Evolutionary conservation across 2,888 invertebrate genomes (phyloP).

Genomic region (Clanis bilineata): DNA sequence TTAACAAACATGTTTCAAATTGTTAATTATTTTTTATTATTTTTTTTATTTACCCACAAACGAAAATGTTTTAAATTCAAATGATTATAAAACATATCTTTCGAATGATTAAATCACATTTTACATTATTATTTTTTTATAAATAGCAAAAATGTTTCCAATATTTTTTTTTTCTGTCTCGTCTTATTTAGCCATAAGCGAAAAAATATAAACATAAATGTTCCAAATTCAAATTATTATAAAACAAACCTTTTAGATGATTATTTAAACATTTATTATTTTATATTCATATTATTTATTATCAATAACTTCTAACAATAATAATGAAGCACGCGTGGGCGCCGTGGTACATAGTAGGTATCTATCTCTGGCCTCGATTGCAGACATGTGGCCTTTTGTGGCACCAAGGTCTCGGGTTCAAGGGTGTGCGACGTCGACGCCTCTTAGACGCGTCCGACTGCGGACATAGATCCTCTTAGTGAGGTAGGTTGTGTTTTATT

Average conservation of each 20-base stretch:
- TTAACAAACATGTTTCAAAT: too few species aligned
- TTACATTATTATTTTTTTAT: too few species aligned
- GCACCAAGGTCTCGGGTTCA: constrained; percentile 14
- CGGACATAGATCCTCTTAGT: not conserved
- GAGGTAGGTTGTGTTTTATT: not conserved
- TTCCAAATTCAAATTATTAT: too few species aligned
- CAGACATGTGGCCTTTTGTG: constrained; percentile 8
- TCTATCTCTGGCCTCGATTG: constrained; percentile 4
- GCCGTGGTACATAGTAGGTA: not conserved
- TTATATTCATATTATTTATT: not conserved
- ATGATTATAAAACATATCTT: too few species aligned
- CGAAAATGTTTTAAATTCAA: too few species aligned
- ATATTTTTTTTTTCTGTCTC: too few species aligned
- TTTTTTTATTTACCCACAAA: too few species aligned
- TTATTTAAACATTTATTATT: not conserved
- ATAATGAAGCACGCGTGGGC: not conserved
- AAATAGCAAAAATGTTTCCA: too few species aligned
- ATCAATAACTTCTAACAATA: not conserved
- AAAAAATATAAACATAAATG: too few species aligned
- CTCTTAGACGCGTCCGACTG: not conserved
- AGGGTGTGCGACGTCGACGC: not conserved
- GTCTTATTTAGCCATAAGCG: too few species aligned
- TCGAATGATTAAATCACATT: too few species aligned
- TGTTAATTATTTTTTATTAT: too few species aligned
- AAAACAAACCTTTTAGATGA: not conserved